Percentiles rank a stretch among this genome's conserved stretches.
phyloP scores from a whole-genome alignment of 1,140 invertebrate genomes.

The Halictus rubicundus region DNA sequence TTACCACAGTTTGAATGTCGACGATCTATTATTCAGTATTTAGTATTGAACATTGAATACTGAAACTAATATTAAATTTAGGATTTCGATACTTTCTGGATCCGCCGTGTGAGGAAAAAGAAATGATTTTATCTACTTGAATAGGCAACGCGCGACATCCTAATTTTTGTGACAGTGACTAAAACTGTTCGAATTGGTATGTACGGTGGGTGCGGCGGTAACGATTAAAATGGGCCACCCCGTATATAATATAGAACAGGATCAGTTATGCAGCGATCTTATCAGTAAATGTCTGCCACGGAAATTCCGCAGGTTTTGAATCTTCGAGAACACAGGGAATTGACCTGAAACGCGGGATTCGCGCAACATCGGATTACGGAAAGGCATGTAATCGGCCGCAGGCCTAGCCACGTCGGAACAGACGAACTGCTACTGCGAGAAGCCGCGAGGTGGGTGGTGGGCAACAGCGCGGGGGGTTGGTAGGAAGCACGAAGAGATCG shows the following conservation, averaged over 20 bases:
- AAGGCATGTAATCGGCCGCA: conserved; percentile 73
- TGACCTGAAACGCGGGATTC: conserved; percentile 56
- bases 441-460: conserved; percentile 60
- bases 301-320: conserved; percentile 54
- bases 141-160: too few relatives aligned
- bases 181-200: too few relatives aligned
- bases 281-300: conserved; percentile 2
- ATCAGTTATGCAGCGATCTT: conserved; percentile 29
- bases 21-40: too few relatives aligned
- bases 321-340: conserved; percentile 39
- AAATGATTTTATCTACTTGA: too few relatives aligned
- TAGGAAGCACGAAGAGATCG: conserved; percentile 51
- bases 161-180: too few relatives aligned
- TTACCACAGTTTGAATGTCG: too few relatives aligned
- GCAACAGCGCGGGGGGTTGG: conserved; percentile 50
- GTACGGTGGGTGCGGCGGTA: too few relatives aligned
- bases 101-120: too few relatives aligned
- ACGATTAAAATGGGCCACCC: neutral
- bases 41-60: too few relatives aligned
- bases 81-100: too few relatives aligned
- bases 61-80: too few relatives aligned
- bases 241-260: conserved; percentile 12
- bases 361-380: conserved; percentile 67
- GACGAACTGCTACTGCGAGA: conserved; percentile 61
- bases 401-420: conserved; percentile 68